A percentile compares a stretch with the other conserved stretches of the same genome.
These are phyloP conservation scores for Merluccius polli DNA, from an alignment of 2,797 vertebrate genomes.

Conservation along the genomic window DNA sequence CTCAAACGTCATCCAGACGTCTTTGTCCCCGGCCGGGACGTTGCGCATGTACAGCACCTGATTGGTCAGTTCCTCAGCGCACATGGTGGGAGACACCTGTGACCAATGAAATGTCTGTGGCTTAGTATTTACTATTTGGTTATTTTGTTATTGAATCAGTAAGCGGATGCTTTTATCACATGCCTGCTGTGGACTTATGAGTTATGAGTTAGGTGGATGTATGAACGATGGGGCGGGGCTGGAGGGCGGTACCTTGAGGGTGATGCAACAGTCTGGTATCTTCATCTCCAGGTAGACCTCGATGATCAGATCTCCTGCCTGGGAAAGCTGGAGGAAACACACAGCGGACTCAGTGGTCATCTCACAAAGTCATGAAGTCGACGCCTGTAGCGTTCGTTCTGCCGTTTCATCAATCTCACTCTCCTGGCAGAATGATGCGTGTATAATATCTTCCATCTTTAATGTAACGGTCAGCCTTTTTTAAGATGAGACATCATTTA, in stretches of 20 bases:
- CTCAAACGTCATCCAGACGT: slow-evolving; percentile 94
- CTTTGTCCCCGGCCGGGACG: slow-evolving; percentile 76
- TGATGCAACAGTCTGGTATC: slow-evolving; percentile 89
- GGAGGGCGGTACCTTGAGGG: slow-evolving; percentile 79
- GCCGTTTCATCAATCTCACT: neutral
- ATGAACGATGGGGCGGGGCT: neutral
- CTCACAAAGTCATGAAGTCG: neutral
- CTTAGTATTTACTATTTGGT: neutral
- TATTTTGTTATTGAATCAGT: neutral
- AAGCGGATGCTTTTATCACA: neutral
- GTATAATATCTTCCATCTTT: neutral
- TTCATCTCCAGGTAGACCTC: slow-evolving; percentile 93
- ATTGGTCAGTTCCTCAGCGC: slow-evolving; percentile 92
- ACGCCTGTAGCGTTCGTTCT: neutral
- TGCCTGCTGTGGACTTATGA: neutral
- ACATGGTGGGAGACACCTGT: slow-evolving; percentile 93
- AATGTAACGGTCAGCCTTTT: too few species aligned
- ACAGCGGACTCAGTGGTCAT: neutral
- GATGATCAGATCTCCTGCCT: slow-evolving; percentile 95
- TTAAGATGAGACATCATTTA: too few species aligned
- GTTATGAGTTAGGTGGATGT: too few species aligned
- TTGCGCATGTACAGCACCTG: slow-evolving; percentile 94
- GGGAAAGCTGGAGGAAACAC: slow-evolving; percentile 78
- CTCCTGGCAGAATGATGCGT: too few species aligned
- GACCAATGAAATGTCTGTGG: neutral